These are phyloP conservation scores for Drosophila simulans DNA, from an alignment of 1,140 invertebrate species.

Conservation along the genomic window DNA sequence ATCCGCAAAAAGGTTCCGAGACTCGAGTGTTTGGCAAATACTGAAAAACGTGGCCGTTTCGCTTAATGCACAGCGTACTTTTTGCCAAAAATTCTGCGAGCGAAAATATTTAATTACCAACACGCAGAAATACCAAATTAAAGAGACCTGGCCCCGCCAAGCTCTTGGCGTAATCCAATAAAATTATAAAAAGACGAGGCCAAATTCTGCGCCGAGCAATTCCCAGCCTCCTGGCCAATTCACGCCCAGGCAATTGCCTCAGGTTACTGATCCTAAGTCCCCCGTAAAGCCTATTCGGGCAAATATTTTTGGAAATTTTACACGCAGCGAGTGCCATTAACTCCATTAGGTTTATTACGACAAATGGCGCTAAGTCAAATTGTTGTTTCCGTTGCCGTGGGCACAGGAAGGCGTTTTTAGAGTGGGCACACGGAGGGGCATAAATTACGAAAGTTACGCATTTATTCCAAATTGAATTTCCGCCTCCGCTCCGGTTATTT, in stretches of 20 bases:
- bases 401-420: neutral
- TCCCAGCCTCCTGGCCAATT: neutral
- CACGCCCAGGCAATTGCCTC: constrained; percentile 7
- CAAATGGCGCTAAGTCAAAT: constrained; percentile 65
- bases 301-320: constrained; percentile 64
- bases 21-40: constrained; percentile 65
- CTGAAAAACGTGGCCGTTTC: constrained; percentile 34
- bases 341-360: constrained; percentile 71
- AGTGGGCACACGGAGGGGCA: constrained; percentile 37
- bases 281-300: constrained; percentile 38
- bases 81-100: neutral
- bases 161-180: constrained; percentile 45
- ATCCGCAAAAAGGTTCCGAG: constrained; percentile 39
- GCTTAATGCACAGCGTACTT: constrained; percentile 18
- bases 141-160: neutral
- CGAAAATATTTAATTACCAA: constrained; percentile 53
- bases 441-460: constrained; percentile 67
- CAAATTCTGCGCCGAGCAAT: constrained; percentile 42
- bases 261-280: constrained; percentile 2
- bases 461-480: constrained; percentile 71
- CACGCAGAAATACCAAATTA: constrained; percentile 47
- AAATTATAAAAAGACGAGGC: constrained; percentile 49
- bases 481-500: constrained; percentile 41
- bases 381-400: constrained; percentile 60
- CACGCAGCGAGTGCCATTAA: constrained; percentile 55